Percentiles rank a stretch among this genome's conserved stretches.
Conservation (phyloP, 2,888 invertebrate genomes). For the Hydropsyche betteni region DNA sequence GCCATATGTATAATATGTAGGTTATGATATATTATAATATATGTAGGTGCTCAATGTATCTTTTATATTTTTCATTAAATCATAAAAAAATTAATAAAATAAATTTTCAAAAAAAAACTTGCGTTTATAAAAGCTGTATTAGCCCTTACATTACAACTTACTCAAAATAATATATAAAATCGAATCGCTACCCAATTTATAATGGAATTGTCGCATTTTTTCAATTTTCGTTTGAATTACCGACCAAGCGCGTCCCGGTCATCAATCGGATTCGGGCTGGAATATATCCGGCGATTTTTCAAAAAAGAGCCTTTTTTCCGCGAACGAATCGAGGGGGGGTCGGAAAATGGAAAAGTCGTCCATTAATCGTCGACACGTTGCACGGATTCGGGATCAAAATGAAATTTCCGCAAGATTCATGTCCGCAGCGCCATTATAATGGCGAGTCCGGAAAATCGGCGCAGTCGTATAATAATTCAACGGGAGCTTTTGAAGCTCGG, state of each 20-base stretch:
- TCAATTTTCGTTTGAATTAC: no score
- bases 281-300: constrained; percentile 14
- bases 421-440: constrained; percentile 7
- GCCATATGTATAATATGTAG: no score
- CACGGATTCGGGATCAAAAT: constrained; percentile 9
- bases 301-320: not conserved
- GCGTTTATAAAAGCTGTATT: no score
- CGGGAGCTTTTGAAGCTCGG: not conserved
- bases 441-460: constrained; percentile 8
- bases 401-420: constrained; percentile 29
- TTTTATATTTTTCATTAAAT: no score
- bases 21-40: no score
- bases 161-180: no score
- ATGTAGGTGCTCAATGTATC: no score
- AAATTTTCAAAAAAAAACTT: no score
- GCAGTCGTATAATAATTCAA: not conserved
- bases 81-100: no score
- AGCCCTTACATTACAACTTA: no score
- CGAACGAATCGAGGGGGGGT: not conserved
- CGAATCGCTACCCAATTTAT: no score
- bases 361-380: constrained; percentile 10
- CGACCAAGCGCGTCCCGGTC: not conserved
- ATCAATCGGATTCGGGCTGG: not conserved
- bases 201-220: no score
- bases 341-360: constrained; percentile 10